A percentile compares a stretch with the other conserved stretches of the same genome.
phyloP scores from a whole-genome alignment of 1,140 invertebrate genomes.

The Ditylenchus dipsaci region DNA sequence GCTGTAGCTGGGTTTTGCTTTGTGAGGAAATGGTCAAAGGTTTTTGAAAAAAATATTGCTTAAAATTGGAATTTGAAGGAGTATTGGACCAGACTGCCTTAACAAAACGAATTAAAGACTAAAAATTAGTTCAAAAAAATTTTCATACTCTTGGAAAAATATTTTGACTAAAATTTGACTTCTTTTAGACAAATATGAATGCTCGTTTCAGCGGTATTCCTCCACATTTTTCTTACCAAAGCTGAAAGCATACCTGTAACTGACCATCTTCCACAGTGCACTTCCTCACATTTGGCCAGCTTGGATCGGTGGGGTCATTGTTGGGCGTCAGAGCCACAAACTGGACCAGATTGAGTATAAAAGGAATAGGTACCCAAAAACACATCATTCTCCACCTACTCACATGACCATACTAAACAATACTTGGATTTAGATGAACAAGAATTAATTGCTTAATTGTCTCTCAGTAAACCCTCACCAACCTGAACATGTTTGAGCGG shows the following conservation, averaged over 20 bases:
- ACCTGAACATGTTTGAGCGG: conserved; percentile 54
- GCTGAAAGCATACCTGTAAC: conserved; percentile 33
- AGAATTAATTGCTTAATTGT: not conserved
- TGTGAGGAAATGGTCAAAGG: no score
- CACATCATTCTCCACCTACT: conserved; percentile 31
- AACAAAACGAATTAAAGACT: no score
- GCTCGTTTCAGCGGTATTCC: not conserved
- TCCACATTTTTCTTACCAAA: not conserved
- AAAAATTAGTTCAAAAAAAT: not conserved
- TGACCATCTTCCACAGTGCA: conserved; percentile 41
- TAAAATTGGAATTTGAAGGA: no score
- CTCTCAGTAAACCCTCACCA: conserved; percentile 1
- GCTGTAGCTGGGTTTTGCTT: no score
- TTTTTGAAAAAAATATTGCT: no score
- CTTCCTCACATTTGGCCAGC: conserved; percentile 32
- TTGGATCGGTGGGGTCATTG: conserved; percentile 26
- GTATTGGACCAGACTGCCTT: no score
- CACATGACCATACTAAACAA: conserved; percentile 37
- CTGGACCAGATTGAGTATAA: conserved; percentile 54
- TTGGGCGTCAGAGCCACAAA: conserved; percentile 44
- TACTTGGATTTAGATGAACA: not conserved
- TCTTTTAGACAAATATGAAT: not conserved
- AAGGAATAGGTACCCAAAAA: conserved; percentile 55
- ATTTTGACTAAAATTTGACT: not conserved
- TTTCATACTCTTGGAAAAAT: not conserved